Evolutionary conservation across 2,113 vertebrate species (phyloP).

Genomic region (Pterophyllum scalare): DNA sequence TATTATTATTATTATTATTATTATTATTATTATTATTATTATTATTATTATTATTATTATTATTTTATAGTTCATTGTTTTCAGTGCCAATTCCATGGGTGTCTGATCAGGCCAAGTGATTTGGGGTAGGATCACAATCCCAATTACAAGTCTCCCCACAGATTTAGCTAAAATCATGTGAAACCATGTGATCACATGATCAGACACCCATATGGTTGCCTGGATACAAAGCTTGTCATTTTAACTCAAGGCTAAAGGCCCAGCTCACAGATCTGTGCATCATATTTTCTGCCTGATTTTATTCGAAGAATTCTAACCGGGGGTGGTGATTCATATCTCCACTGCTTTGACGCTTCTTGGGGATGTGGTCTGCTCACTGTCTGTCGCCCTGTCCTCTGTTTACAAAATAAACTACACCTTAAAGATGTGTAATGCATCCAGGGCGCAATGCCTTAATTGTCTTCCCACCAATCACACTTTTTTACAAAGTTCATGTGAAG

Average conservation of each 20-base stretch:
- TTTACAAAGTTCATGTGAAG: neutral
- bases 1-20: neutral
- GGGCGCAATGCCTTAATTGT: neutral
- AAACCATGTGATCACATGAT: neutral
- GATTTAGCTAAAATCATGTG: neutral
- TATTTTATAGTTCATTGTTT: neutral
- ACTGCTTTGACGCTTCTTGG: neutral
- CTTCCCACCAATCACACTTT: neutral
- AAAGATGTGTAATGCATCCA: neutral
- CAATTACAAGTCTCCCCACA: neutral
- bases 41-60: neutral
- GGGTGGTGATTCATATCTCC: conserved; percentile 1
- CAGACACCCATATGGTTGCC: neutral
- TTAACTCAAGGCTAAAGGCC: neutral
- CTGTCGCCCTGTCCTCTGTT: neutral
- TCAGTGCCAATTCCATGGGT: neutral
- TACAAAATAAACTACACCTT: neutral
- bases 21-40: neutral
- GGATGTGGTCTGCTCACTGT: neutral
- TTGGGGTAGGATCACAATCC: too few relatives aligned
- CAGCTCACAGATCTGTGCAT: neutral
- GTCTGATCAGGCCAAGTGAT: neutral
- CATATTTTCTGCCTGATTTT: neutral
- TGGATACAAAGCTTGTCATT: neutral
- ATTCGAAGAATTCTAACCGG: neutral